Base-by-base conservation (phyloP, 2,888 invertebrate genomes). In the Sialis fuliginosa region DNA sequence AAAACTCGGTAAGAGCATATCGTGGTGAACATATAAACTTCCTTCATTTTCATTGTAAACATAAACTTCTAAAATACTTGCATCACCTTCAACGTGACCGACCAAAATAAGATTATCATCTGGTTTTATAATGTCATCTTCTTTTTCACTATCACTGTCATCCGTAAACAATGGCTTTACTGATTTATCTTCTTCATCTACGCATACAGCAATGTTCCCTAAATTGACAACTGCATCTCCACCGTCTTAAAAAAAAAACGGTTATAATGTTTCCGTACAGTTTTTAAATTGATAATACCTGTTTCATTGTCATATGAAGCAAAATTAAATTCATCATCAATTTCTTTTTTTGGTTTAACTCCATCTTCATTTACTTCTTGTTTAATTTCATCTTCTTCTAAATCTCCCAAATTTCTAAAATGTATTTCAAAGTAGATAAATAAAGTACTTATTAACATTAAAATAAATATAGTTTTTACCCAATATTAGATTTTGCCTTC, bases 11-110 rank as follows among this genome's bases (percentile, higher is more conserved):
- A 98, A 66, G 22, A 92, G 67, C 49, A 92, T 77, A 64, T 97
- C 95, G 61, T 97, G 96, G 62, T 96, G 95, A 3, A 90, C 84
- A 60, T 93, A 98, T 51, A 95, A 76, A 1, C 90, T 87, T 39
- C 79, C 85, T 59, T 89, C 88, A 40, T 77, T 76, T 62, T 87
- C 84, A 64, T 97, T 96, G 64, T 87, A 92, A 45, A 96, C 80
- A 71, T 88, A 84, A 39, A 95, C 80, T 75, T 95, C 93, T 53
- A 96, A 67, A 43, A 83, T 72, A 58, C 88, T 86, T 9, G 85
- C 80, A 66, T 91, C 90, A 54, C 83, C 86, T 55, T 88, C 81
- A 1, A 90, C 85, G 60, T 84, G 86, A 0, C 90, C 93, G 1
- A 88, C 80, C 9, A 91, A 66, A 22, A 97, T 71, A 22, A 97